Evolutionary conservation across 2,888 invertebrate species (phyloP).

Genomic region (Cephonodes hylas): DNA sequence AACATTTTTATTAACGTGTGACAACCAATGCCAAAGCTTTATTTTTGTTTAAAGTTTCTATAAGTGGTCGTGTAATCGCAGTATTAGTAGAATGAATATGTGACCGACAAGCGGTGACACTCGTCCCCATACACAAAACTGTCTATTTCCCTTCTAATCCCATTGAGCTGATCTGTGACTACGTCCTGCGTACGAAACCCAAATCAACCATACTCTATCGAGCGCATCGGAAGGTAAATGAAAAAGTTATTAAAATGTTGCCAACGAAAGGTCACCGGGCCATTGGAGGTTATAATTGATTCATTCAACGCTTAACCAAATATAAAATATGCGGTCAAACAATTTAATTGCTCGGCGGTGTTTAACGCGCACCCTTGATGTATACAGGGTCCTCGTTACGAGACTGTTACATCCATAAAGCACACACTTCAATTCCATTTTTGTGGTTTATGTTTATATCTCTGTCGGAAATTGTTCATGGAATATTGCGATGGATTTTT

Average conservation of each 20-base stretch:
- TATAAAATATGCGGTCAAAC: conserved; percentile 44
- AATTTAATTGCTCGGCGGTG: conserved; percentile 37
- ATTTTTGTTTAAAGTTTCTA: too few relatives aligned
- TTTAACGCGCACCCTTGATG: conserved; percentile 30
- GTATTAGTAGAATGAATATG: too few relatives aligned
- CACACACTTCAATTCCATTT: not conserved
- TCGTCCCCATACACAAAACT: too few relatives aligned
- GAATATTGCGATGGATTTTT: too few relatives aligned
- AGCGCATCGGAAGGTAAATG: conserved; percentile 16
- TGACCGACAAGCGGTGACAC: too few relatives aligned
- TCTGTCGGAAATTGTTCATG: not conserved
- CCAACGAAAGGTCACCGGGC: conserved; percentile 25
- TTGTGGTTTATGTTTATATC: not conserved
- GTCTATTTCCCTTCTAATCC: too few relatives aligned
- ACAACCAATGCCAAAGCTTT: too few relatives aligned
- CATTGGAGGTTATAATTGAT: conserved; percentile 38
- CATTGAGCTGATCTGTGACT: too few relatives aligned
- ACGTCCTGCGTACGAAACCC: too few relatives aligned
- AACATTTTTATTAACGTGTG: too few relatives aligned
- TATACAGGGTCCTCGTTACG: conserved; percentile 25
- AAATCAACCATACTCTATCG: too few relatives aligned
- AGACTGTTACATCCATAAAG: conserved; percentile 10
- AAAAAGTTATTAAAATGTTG: conserved; percentile 38
- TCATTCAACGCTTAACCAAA: conserved; percentile 17
- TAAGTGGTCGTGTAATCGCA: too few relatives aligned